Percentiles rank a stretch among this genome's conserved stretches.
Evolutionary conservation across 2,113 vertebrate genomes (phyloP).

Genomic region (Enhydra lutris): DNA sequence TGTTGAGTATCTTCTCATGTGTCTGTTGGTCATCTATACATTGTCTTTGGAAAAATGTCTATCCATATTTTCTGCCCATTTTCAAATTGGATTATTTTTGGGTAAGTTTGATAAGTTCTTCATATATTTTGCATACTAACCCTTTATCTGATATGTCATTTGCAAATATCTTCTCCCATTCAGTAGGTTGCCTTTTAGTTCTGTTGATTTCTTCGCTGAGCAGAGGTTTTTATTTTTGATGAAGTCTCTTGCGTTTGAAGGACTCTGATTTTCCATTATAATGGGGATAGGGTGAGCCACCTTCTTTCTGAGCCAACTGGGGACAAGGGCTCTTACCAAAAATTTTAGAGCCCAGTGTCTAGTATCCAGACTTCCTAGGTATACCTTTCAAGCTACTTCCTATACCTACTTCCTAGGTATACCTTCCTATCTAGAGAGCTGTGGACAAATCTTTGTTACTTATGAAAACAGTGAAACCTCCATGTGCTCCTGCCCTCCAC

Average conservation of each 20-base stretch:
- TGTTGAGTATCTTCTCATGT: not conserved
- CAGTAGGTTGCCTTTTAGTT: not conserved
- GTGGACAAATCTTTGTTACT: not conserved
- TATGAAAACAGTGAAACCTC: not conserved
- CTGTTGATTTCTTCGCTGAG: not conserved
- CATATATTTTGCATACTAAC: not conserved
- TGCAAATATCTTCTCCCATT: not conserved
- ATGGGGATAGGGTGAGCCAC: not conserved
- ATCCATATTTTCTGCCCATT: not conserved
- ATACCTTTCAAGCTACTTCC: not conserved
- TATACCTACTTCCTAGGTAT: too few relatives aligned
- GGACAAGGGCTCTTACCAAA: not conserved
- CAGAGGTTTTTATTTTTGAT: not conserved
- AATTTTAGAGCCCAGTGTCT: not conserved
- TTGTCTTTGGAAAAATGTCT: not conserved
- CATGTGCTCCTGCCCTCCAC: not conserved
- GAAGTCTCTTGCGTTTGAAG: not conserved
- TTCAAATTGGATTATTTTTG: not conserved
- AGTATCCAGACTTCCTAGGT: not conserved
- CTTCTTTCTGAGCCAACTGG: not conserved
- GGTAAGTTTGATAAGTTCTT: not conserved
- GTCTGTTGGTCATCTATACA: not conserved
- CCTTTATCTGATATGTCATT: not conserved
- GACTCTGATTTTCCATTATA: not conserved
- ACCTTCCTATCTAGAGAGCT: not conserved